A percentile compares a stretch with the other conserved stretches of the same genome.
Evolutionary conservation across 37 sponge, comb jelly and placozoan species (phyloP).

Genomic region (Mnemiopsis leidyi): DNA sequence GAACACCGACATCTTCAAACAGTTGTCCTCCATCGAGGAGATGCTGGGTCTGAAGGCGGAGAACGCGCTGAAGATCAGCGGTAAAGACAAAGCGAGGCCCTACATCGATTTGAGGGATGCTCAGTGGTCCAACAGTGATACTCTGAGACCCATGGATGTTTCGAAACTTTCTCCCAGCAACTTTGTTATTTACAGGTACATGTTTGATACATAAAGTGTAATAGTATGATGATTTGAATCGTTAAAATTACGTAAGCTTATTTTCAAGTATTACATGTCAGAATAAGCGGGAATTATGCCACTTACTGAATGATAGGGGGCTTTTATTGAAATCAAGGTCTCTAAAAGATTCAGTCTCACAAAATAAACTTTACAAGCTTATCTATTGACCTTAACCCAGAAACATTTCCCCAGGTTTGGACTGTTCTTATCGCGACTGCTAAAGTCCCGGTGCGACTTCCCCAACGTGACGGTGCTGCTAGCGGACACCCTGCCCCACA

Average conservation of each 20-base stretch:
- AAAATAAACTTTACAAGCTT: too few species aligned
- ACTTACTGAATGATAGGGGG: too few species aligned
- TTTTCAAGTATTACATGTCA: too few species aligned
- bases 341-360: too few species aligned
- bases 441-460: constrained; percentile 18
- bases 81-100: background rate
- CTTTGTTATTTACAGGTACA: constrained; percentile 68
- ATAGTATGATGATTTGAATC: too few species aligned
- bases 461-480: constrained; percentile 66
- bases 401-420: constrained; percentile 65
- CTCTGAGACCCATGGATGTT: constrained; percentile 58
- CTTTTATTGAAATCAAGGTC: too few species aligned
- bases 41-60: background rate
- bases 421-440: constrained; percentile 50
- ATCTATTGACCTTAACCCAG: too few species aligned
- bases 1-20: background rate
- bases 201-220: too few species aligned
- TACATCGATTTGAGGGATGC: constrained; percentile 69
- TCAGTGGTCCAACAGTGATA: constrained; percentile 65
- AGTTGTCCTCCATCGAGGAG: background rate
- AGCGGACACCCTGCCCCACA: constrained; percentile 68
- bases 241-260: too few species aligned
- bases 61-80: background rate
- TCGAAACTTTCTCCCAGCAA: constrained; percentile 67
- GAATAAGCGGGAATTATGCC: too few species aligned